Percentiles rank a stretch among this genome's conserved stretches.
phyloP scores from a whole-genome alignment of 2,888 invertebrate genomes.

The Drosophila neonasuta region DNA sequence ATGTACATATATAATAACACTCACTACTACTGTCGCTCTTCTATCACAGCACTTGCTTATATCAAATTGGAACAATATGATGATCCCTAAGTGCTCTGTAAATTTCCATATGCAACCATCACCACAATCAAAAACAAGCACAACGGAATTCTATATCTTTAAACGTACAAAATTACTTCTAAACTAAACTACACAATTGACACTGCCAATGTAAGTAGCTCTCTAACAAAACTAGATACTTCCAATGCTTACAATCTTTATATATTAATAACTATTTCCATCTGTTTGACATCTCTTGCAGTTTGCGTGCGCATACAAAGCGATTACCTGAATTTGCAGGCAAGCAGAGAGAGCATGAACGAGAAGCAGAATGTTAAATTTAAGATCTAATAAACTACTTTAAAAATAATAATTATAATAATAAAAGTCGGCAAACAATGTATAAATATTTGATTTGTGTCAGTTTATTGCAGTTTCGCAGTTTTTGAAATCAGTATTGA shows the following conservation, averaged over 20 bases:
- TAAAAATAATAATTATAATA: constrained; percentile 17
- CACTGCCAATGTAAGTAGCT: constrained; percentile 65
- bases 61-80: constrained; percentile 81
- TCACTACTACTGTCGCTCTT: constrained; percentile 49
- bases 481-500: constrained; percentile 42
- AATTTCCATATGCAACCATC: constrained; percentile 44
- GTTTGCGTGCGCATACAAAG: constrained; percentile 79
- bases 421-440: constrained; percentile 27
- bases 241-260: not conserved
- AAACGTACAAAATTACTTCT: constrained; percentile 23
- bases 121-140: constrained; percentile 38
- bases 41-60: constrained; percentile 80
- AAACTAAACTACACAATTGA: constrained; percentile 19
- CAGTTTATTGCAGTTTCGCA: constrained; percentile 59
- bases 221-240: not conserved
- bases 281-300: constrained; percentile 54
- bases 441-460: constrained; percentile 31
- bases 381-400: constrained; percentile 56
- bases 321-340: constrained; percentile 76
- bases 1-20: constrained; percentile 26
- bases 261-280: constrained; percentile 4
- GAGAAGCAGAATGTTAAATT: constrained; percentile 76
- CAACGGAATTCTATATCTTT: constrained; percentile 39
- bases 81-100: constrained; percentile 71
- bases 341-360: constrained; percentile 77